phyloP scores from a whole-genome alignment of 2,888 invertebrate genomes.

The Leucozona laternaria region DNA sequence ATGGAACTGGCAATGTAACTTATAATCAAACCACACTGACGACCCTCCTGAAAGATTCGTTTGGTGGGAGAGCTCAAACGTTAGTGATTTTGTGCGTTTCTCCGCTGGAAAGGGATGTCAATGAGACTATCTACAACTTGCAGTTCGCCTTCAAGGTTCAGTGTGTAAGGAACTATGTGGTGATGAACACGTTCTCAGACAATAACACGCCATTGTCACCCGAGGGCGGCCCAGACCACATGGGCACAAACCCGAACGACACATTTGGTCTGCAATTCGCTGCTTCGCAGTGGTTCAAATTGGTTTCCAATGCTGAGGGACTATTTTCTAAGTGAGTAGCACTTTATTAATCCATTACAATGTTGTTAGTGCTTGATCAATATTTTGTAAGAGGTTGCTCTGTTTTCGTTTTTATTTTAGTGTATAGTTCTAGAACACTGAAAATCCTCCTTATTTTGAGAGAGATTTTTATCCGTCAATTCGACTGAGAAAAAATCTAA shows the following conservation, averaged over 20 bases:
- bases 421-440: too few relatives aligned
- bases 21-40: slow-evolving; percentile 88
- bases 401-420: too few relatives aligned
- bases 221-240: slow-evolving; percentile 76
- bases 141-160: slow-evolving; percentile 88
- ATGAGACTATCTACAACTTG: slow-evolving; percentile 88
- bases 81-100: slow-evolving; percentile 90
- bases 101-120: slow-evolving; percentile 87
- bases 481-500: too few relatives aligned
- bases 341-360: neutral
- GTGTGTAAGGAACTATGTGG: slow-evolving; percentile 89
- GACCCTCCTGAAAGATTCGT: slow-evolving; percentile 89
- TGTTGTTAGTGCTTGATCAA: neutral
- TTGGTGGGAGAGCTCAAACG: slow-evolving; percentile 90
- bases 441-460: too few relatives aligned
- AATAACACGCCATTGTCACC: slow-evolving; percentile 86
- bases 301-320: slow-evolving; percentile 93
- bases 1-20: slow-evolving; percentile 81
- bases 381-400: too few relatives aligned
- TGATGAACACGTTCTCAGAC: slow-evolving; percentile 89
- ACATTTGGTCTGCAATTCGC: slow-evolving; percentile 91
- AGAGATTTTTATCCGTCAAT: too few relatives aligned
- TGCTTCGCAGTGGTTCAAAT: slow-evolving; percentile 91
- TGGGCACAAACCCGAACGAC: slow-evolving; percentile 68
- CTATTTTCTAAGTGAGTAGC: slow-evolving; percentile 86